Evolutionary conservation across 1,140 invertebrate species (phyloP).

Genomic region (Drosophila lowei): DNA sequence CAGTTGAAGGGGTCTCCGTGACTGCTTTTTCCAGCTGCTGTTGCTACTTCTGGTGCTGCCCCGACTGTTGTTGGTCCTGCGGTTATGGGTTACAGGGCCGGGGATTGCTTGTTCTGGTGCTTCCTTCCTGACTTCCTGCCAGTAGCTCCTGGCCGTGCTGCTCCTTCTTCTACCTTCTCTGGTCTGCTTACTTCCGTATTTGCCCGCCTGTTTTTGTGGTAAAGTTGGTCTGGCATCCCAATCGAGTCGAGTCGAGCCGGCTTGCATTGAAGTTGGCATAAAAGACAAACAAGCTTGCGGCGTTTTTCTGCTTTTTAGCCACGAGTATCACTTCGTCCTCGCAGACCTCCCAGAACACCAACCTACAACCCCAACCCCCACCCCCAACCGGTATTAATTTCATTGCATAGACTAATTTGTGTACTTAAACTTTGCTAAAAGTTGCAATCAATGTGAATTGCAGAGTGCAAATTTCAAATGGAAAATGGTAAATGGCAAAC

Average conservation of each 20-base stretch:
- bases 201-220: slow-evolving; percentile 48
- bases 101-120: slow-evolving; percentile 48
- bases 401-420: slow-evolving; percentile 57
- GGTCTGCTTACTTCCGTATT: slow-evolving; percentile 39
- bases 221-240: slow-evolving; percentile 48
- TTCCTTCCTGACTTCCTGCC: slow-evolving; percentile 46
- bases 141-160: slow-evolving; percentile 5
- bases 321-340: not conserved
- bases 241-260: slow-evolving; percentile 12
- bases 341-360: not conserved
- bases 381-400: slow-evolving; percentile 43
- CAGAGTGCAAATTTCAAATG: slow-evolving; percentile 28
- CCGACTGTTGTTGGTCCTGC: slow-evolving; percentile 55
- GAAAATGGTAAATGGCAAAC: slow-evolving; percentile 14
- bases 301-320: slow-evolving; percentile 50
- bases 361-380: not conserved
- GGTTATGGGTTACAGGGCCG: slow-evolving; percentile 68
- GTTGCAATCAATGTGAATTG: slow-evolving; percentile 48
- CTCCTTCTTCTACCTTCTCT: slow-evolving; percentile 2
- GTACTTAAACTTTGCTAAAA: slow-evolving; percentile 53
- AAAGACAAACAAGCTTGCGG: slow-evolving; percentile 53
- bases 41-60: slow-evolving; percentile 31
- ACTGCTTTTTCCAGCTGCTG: slow-evolving; percentile 13
- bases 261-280: slow-evolving; percentile 63
- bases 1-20: slow-evolving; percentile 51